Evolutionary conservation across 64 coral and sea anemone genomes (phyloP).

Genomic region (Platygyra sinensis): DNA sequence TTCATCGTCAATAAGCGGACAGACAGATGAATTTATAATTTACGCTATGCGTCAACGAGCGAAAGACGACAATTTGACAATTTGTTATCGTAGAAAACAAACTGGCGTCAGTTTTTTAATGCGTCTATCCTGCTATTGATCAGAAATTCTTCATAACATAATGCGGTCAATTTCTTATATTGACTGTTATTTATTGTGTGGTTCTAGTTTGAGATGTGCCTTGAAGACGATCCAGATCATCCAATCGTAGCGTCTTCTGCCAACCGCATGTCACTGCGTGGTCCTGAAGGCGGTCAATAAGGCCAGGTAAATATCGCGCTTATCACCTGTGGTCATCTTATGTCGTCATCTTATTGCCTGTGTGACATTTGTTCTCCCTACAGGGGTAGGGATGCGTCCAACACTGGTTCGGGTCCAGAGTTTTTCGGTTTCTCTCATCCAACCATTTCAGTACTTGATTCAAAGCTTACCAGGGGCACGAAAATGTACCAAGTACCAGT

Average conservation of each 20-base stretch:
- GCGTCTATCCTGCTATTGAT: too few relatives aligned
- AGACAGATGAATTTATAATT: too few relatives aligned
- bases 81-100: too few relatives aligned
- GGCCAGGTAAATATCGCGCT: conserved; percentile 65
- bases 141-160: too few relatives aligned
- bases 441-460: conserved; percentile 96
- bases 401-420: conserved; percentile 97
- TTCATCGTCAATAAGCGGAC: too few relatives aligned
- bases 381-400: conserved; percentile 93
- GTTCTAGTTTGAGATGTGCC: conserved; percentile 98
- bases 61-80: too few relatives aligned
- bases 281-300: conserved; percentile 96
- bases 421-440: conserved; percentile 99
- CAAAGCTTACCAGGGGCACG: conserved; percentile 88
- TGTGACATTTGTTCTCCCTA: background rate
- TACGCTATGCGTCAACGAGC: too few relatives aligned
- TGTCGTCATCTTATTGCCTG: background rate
- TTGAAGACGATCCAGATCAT: conserved; percentile 92
- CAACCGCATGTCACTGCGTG: conserved; percentile 98
- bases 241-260: conserved; percentile 93
- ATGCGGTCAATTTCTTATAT: background rate
- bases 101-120: too few relatives aligned
- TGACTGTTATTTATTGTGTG: background rate
- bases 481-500: conserved; percentile 99
- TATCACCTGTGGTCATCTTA: background rate